These are phyloP conservation scores for Trichonephila clavata DNA, from an alignment of 1,140 invertebrate species.

Conservation along the genomic window DNA sequence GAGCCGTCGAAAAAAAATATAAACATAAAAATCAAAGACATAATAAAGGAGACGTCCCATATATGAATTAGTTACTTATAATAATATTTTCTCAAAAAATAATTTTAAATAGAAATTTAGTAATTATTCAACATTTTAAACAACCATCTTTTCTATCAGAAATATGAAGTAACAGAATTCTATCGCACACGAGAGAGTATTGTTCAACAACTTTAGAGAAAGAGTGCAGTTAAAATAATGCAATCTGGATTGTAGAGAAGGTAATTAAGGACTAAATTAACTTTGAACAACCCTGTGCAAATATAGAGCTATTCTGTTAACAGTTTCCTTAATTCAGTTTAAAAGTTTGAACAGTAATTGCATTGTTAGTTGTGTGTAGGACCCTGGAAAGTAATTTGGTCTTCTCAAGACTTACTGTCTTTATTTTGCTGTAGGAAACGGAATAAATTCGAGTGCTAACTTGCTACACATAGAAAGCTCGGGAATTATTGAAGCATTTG, in stretches of 20 bases:
- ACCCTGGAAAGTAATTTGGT: neutral
- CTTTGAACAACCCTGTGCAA: neutral
- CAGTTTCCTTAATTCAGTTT: neutral
- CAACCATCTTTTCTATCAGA: neutral
- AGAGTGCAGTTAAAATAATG: neutral
- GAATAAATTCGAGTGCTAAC: neutral
- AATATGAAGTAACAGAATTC: neutral
- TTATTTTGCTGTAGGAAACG: neutral
- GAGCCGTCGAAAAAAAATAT: no score
- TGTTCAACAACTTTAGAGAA: neutral
- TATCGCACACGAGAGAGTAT: neutral
- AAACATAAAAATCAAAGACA: no score
- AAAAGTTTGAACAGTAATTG: slow-evolving; percentile 26
- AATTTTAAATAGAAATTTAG: neutral
- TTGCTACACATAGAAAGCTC: neutral
- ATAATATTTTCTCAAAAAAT: neutral
- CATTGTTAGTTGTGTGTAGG: neutral
- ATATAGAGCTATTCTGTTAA: neutral
- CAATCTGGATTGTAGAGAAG: neutral
- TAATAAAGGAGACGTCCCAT: no score
- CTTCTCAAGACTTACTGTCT: neutral
- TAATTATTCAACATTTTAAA: neutral
- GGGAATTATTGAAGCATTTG: neutral
- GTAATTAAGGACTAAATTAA: neutral
- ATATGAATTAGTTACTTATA: no score